Percentiles rank a stretch among this genome's conserved stretches.
Conservation (phyloP, 2,888 invertebrate genomes). For the Cotesia congregata region DNA sequence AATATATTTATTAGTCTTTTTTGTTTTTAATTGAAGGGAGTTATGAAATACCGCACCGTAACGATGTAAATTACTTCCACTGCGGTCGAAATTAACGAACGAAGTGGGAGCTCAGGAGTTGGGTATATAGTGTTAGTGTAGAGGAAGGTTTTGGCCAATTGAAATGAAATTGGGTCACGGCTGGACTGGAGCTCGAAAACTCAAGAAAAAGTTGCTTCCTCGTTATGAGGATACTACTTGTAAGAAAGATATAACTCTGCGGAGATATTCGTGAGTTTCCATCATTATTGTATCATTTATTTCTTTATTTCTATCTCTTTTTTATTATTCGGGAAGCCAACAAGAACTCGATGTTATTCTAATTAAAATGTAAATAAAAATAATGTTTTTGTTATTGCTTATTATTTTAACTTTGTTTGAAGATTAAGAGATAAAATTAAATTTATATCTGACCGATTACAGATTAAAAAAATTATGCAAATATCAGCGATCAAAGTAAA, state of each 20-base stretch:
- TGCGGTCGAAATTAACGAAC: slow-evolving; percentile 29
- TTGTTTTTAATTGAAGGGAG: slow-evolving; percentile 1
- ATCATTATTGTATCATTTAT: slow-evolving; percentile 6
- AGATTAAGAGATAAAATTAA: neutral
- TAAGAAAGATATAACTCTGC: slow-evolving; percentile 15
- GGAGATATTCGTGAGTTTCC: slow-evolving; percentile 18
- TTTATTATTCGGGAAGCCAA: neutral
- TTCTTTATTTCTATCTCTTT: neutral
- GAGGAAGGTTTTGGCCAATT: slow-evolving; percentile 30
- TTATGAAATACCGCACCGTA: slow-evolving; percentile 6
- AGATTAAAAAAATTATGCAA: neutral
- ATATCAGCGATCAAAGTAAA: slow-evolving; percentile 18
- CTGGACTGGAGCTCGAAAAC: slow-evolving; percentile 9
- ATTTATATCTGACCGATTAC: no score
- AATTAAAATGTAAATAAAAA: slow-evolving; percentile 2
- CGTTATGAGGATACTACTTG: slow-evolving; percentile 45
- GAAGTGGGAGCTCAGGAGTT: slow-evolving; percentile 9
- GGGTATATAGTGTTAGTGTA: neutral
- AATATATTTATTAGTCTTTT: neutral
- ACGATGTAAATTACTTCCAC: slow-evolving; percentile 23
- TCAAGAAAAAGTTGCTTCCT: slow-evolving; percentile 46
- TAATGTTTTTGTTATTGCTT: neutral
- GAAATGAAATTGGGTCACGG: slow-evolving; percentile 41
- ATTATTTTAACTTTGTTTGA: neutral
- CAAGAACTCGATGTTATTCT: neutral